Evolutionary conservation across 1,140 invertebrate species (phyloP).

Genomic region (Mercenaria mercenaria): DNA sequence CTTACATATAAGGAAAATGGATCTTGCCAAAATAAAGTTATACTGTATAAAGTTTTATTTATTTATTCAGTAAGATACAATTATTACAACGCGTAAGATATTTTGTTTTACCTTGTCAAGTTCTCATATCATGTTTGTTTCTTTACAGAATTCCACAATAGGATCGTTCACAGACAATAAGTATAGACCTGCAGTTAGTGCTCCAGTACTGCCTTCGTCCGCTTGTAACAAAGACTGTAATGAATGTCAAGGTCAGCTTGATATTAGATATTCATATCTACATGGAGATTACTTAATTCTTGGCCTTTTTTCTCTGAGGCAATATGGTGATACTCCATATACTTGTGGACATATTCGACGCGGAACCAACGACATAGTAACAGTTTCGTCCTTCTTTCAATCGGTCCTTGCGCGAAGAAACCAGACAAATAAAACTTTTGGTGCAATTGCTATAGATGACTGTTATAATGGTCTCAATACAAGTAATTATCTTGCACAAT

Average conservation of each 20-base stretch:
- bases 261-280: slow-evolving; percentile 67
- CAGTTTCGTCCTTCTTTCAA: slow-evolving; percentile 73
- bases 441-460: slow-evolving; percentile 78
- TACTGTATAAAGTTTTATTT: too few relatives aligned
- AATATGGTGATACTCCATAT: slow-evolving; percentile 39
- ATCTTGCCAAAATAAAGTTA: too few relatives aligned
- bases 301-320: slow-evolving; percentile 74
- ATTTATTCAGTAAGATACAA: too few relatives aligned
- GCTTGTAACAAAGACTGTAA: slow-evolving; percentile 55
- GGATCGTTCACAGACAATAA: neutral
- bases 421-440: slow-evolving; percentile 60
- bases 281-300: slow-evolving; percentile 77
- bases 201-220: neutral
- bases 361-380: slow-evolving; percentile 62
- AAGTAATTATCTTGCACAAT: slow-evolving; percentile 60
- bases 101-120: too few relatives aligned
- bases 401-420: slow-evolving; percentile 25
- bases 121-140: too few relatives aligned
- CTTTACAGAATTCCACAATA: neutral
- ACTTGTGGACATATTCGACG: slow-evolving; percentile 70
- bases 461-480: slow-evolving; percentile 76
- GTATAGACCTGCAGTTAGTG: neutral
- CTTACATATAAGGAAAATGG: too few relatives aligned
- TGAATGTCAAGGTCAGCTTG: slow-evolving; percentile 54
- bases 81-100: too few relatives aligned